These are phyloP conservation scores for Pantelozetes paolii DNA, from an alignment of 2,888 invertebrate genomes.

Conservation along the genomic window DNA sequence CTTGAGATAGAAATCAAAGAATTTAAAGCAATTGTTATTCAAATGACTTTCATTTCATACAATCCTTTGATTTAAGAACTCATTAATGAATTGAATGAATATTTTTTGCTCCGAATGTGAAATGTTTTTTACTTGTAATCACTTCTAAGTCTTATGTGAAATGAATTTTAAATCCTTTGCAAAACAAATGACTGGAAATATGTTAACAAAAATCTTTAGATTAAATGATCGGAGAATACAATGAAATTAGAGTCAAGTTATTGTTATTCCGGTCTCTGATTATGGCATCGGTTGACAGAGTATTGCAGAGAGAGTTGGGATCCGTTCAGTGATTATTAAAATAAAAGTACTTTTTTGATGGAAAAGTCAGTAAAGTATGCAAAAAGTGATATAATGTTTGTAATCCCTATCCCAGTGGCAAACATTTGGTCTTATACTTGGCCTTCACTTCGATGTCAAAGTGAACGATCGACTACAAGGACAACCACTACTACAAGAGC, in stretches of 20 bases:
- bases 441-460: slow-evolving; percentile 13
- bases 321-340: background rate
- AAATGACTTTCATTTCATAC: background rate
- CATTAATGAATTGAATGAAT: slow-evolving; percentile 22
- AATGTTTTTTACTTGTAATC: background rate
- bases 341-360: background rate
- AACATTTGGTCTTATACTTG: slow-evolving; percentile 31
- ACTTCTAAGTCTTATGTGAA: background rate
- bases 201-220: background rate
- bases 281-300: background rate
- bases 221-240: background rate
- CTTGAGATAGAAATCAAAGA: too few species aligned
- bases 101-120: too few species aligned
- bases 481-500: background rate
- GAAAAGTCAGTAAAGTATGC: slow-evolving; percentile 13
- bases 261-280: background rate
- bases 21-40: too few species aligned
- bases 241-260: background rate
- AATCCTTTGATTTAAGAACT: background rate
- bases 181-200: background rate
- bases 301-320: background rate
- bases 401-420: slow-evolving; percentile 11
- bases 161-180: slow-evolving; percentile 11
- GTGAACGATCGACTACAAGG: slow-evolving; percentile 27
- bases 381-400: slow-evolving; percentile 17